These are phyloP conservation scores for Drosophila affinis DNA, from an alignment of 2,888 invertebrate species.

Conservation along the genomic window DNA sequence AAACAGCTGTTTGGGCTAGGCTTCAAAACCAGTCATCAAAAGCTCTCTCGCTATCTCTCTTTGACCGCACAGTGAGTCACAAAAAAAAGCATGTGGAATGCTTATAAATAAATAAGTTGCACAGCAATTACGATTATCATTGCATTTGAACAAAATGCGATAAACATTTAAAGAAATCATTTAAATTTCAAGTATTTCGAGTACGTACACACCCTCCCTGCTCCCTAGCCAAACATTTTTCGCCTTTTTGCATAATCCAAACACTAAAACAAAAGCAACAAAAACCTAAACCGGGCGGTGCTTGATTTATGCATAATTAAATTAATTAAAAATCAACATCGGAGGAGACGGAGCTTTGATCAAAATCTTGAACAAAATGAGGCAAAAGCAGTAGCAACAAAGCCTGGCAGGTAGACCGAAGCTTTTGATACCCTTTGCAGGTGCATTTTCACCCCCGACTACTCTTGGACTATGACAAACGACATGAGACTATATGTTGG, in stretches of 20 bases:
- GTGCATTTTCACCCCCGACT: background rate
- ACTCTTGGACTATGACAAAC: background rate
- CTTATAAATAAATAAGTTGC: conserved; percentile 55
- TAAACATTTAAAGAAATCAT: background rate
- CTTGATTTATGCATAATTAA: conserved; percentile 43
- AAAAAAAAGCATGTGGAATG: conserved; percentile 21
- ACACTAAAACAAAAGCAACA: background rate
- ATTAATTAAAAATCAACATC: conserved; percentile 34
- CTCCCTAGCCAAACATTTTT: background rate
- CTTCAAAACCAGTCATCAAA: conserved; percentile 14
- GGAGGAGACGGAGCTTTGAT: conserved; percentile 3
- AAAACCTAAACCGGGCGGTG: background rate
- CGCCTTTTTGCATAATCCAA: background rate
- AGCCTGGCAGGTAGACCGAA: background rate
- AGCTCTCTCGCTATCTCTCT: conserved; percentile 3
- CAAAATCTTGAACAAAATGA: conserved; percentile 11
- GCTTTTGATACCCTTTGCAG: background rate
- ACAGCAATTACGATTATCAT: conserved; percentile 8
- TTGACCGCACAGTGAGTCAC: conserved; percentile 22
- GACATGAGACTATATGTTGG: too few species aligned
- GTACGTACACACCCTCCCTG: background rate
- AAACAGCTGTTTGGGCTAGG: conserved; percentile 76
- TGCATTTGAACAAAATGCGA: background rate
- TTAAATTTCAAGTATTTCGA: background rate
- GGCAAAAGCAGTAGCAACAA: conserved; percentile 7